These are phyloP conservation scores for Fistularia tabacaria DNA, from an alignment of 2,797 vertebrate species.

Conservation along the genomic window DNA sequence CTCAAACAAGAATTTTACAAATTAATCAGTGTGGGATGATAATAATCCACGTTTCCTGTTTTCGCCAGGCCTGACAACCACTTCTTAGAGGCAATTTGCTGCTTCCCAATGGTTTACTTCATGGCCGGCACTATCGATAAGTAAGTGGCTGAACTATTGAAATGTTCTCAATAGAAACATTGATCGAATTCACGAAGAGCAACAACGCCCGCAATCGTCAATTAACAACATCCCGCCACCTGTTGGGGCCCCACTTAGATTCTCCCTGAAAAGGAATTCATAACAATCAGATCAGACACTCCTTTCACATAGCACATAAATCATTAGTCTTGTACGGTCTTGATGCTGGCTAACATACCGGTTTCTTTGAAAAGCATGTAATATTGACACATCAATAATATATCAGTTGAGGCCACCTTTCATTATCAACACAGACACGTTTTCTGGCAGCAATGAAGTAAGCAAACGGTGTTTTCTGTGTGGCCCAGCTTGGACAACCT, in stretches of 20 bases:
- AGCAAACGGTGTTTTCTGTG: not conserved
- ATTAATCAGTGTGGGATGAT: conserved; percentile 20
- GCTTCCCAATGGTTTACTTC: conserved; percentile 98
- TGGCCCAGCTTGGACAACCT: conserved; percentile 88
- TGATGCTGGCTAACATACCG: no score
- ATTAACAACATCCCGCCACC: no score
- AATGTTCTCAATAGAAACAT: not conserved
- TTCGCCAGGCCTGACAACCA: conserved; percentile 88
- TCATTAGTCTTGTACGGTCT: no score
- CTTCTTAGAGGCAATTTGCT: conserved; percentile 96
- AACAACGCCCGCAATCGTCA: not conserved
- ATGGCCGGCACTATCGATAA: conserved; percentile 97
- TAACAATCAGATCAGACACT: no score
- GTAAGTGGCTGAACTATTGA: conserved; percentile 68
- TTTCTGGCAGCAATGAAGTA: not conserved
- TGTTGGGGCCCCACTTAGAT: no score
- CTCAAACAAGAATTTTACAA: conserved; percentile 2
- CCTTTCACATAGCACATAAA: no score
- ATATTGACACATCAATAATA: no score
- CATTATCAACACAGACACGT: no score
- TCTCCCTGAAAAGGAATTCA: no score
- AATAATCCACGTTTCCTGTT: conserved; percentile 32
- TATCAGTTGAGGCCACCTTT: no score
- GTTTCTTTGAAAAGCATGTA: no score
- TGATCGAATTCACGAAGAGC: not conserved